Percentiles rank a stretch among this genome's conserved stretches.
Conservation (phyloP, 2,113 vertebrate genomes). For the Ceyx melanurus region DNA sequence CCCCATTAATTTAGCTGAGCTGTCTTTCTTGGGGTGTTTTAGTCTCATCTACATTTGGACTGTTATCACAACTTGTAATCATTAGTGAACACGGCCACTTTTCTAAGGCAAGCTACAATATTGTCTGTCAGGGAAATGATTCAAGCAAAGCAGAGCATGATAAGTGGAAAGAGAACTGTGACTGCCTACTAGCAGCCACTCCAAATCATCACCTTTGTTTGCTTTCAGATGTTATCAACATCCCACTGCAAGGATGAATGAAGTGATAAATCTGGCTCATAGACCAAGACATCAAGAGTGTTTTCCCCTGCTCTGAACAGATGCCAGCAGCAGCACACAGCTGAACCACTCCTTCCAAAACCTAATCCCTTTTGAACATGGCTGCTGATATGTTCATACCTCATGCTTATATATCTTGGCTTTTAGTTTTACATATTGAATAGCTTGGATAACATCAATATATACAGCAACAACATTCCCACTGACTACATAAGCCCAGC, state of each 20-base stretch:
- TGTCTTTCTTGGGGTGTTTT: not conserved
- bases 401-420: constrained; percentile 50
- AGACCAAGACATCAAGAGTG: constrained; percentile 39
- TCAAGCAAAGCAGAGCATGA: constrained; percentile 40
- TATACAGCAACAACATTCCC: constrained; percentile 19
- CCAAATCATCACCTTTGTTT: constrained; percentile 65
- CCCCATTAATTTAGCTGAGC: not conserved
- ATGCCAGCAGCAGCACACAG: constrained; percentile 55
- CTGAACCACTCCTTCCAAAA: constrained; percentile 44
- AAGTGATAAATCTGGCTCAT: constrained; percentile 62
- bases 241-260: constrained; percentile 54
- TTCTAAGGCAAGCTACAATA: constrained; percentile 21
- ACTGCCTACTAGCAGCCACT: constrained; percentile 34
- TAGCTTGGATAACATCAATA: constrained; percentile 49
- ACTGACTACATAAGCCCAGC: constrained; percentile 28
- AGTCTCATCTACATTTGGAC: not conserved
- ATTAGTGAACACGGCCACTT: not conserved
- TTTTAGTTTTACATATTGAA: constrained; percentile 57
- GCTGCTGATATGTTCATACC: constrained; percentile 47
- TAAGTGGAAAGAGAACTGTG: constrained; percentile 13
- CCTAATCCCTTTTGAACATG: constrained; percentile 42
- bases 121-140: constrained; percentile 21
- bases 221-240: constrained; percentile 66
- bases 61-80: not conserved
- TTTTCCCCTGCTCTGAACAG: constrained; percentile 52